A percentile compares a stretch with the other conserved stretches of the same genome.
Conservation (phyloP, 2,888 invertebrate genomes). For the Athalia cordata region DNA sequence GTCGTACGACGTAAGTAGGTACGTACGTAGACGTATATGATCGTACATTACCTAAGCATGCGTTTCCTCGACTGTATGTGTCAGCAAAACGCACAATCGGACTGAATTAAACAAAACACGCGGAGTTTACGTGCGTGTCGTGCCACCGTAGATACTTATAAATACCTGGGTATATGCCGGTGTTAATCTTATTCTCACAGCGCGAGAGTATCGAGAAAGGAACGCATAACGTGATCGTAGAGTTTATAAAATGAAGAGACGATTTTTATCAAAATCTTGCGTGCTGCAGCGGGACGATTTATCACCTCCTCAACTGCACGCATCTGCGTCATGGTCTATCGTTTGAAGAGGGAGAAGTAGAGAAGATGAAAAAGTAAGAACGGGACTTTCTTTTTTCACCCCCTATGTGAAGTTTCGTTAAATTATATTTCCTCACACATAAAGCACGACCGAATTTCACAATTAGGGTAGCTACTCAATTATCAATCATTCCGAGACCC, state of each 20-base stretch:
- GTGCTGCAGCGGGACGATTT: neutral
- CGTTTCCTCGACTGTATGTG: neutral
- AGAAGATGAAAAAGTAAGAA: slow-evolving; percentile 18
- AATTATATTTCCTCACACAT: too few relatives aligned
- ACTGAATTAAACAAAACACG: slow-evolving; percentile 8
- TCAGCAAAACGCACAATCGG: neutral
- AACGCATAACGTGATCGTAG: too few relatives aligned
- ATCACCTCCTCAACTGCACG: too few relatives aligned
- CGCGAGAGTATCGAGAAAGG: too few relatives aligned
- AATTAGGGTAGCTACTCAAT: neutral
- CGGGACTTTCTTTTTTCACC: slow-evolving; percentile 18
- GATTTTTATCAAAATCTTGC: neutral
- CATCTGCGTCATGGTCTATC: too few relatives aligned
- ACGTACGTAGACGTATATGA: too few relatives aligned
- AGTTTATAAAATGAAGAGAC: neutral
- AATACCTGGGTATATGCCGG: too few relatives aligned
- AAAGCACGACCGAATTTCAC: neutral
- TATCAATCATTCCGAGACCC: slow-evolving; percentile 16
- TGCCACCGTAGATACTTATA: neutral
- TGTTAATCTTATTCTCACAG: too few relatives aligned
- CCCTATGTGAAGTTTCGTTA: neutral
- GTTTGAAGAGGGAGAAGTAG: neutral
- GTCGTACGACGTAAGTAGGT: too few relatives aligned
- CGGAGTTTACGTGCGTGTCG: slow-evolving; percentile 4
- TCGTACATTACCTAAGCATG: too few relatives aligned